Conservation (phyloP, 2,113 vertebrate species). For the Falcunculus frontatus region DNA sequence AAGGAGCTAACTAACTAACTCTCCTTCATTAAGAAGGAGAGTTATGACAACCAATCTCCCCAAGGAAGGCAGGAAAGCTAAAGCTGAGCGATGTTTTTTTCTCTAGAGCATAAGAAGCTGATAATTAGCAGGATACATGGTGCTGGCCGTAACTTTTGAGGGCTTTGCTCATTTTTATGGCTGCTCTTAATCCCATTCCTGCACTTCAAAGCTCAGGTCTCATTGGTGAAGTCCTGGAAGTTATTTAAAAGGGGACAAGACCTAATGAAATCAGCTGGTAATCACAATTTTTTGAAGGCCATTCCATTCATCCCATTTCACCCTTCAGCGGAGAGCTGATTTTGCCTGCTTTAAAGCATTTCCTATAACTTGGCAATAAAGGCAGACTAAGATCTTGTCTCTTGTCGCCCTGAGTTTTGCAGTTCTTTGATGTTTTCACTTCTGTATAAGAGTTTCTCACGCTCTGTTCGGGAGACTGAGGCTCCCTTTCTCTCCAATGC, state of each 20-base stretch:
- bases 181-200: neutral
- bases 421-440: no score
- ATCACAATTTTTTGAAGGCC: neutral
- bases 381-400: neutral
- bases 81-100: neutral
- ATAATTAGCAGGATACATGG: neutral
- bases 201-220: neutral
- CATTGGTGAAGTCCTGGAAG: neutral
- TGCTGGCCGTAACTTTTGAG: neutral
- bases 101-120: neutral
- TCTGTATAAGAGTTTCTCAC: no score
- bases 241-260: neutral
- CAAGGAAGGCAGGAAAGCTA: neutral
- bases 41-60: neutral
- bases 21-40: neutral
- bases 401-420: no score
- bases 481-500: no score
- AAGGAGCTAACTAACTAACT: neutral
- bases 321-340: neutral
- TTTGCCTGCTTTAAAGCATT: neutral
- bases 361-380: fast-evolving
- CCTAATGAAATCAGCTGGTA: neutral
- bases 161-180: neutral
- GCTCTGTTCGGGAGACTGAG: no score
- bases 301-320: neutral